Evolutionary conservation across 1,140 invertebrate species (phyloP), one percentile per base, ranked within the genome.

Genomic region (Drosophila chauvacae): DNA sequence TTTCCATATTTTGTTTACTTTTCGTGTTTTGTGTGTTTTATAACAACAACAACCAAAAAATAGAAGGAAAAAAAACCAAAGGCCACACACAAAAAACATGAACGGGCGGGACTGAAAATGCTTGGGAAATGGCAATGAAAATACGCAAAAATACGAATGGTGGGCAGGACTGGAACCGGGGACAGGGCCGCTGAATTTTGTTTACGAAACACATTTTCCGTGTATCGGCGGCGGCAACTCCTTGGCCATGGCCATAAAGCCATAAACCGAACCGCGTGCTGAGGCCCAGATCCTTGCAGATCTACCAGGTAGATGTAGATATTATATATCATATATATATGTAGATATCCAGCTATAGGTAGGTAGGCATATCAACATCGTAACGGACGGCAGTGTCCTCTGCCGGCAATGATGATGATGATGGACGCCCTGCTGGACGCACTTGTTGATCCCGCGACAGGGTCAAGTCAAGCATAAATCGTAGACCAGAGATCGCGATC

Each of bases 141-240:
- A 57, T 55, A 55, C 33, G 51, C 51, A 26, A 44, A 70, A 70
- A 70, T 45, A 23, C 51, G 51, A 75, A 74, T 75, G 65, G 61
- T 53, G 50, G 50, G 50, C 50, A 35, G 48, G 48, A 47, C 45
- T 7, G 14, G 18, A 18, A 18, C 42, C 20, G 9, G 7, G 42
- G n/a, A 20, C 18, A 5, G 2, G 42, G 48, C 50, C 45, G 51
- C n/a, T 33, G 45, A 70, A 60, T 70, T 71, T 80, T 87, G 80
- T 87, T 87, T 83, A 87, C 81, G 72, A 88, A 87, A 87, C 63
- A 77, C 83, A 87, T 87, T 88, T 87, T 87, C 77, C 72, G 70
- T 82, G 69, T 78, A 77, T 77, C 62, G 62, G 20, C 58, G 61
- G 58, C 82, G 61, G 61, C 82, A 86, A 86, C 82, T 86, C 83